Conservation (phyloP, 2,113 vertebrate genomes). For the Otolemur garnettii region DNA sequence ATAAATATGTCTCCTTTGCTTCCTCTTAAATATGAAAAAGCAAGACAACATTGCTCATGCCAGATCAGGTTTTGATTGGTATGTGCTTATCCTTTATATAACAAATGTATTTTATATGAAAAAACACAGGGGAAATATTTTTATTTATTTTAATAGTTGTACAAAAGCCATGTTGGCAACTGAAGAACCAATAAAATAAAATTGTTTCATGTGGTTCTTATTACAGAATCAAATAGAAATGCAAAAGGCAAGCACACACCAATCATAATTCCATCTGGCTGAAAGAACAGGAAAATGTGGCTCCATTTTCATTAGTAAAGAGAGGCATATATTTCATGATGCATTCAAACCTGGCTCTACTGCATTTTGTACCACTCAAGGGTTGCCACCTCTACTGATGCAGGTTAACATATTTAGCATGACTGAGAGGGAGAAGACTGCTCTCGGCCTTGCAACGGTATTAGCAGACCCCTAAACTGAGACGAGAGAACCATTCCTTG, state of each 20-base stretch:
- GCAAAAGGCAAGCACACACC: constrained; percentile 69
- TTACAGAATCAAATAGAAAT: constrained; percentile 83
- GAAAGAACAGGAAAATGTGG: constrained; percentile 12
- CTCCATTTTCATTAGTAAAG: constrained; percentile 69
- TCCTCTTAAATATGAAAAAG: constrained; percentile 81
- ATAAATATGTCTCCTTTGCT: constrained; percentile 75
- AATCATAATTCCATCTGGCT: constrained; percentile 25
- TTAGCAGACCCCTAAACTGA: background rate
- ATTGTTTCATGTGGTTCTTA: constrained; percentile 82
- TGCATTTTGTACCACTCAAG: background rate
- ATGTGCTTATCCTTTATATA: constrained; percentile 79
- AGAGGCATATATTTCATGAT: background rate
- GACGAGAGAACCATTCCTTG: background rate
- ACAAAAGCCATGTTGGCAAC: constrained; percentile 84
- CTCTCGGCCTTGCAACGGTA: background rate
- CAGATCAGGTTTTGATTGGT: constrained; percentile 77
- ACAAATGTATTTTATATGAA: constrained; percentile 81
- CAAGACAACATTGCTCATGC: constrained; percentile 65
- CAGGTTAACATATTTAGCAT: background rate
- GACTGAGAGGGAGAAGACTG: background rate
- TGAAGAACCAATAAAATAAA: constrained; percentile 85
- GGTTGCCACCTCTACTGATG: background rate
- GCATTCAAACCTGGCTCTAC: background rate
- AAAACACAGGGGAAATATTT: constrained; percentile 81
- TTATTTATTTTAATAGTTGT: constrained; percentile 85